A percentile compares a stretch with the other conserved stretches of the same genome.
phyloP scores from a whole-genome alignment of 1,140 invertebrate species.

The Bombyx mandarina region DNA sequence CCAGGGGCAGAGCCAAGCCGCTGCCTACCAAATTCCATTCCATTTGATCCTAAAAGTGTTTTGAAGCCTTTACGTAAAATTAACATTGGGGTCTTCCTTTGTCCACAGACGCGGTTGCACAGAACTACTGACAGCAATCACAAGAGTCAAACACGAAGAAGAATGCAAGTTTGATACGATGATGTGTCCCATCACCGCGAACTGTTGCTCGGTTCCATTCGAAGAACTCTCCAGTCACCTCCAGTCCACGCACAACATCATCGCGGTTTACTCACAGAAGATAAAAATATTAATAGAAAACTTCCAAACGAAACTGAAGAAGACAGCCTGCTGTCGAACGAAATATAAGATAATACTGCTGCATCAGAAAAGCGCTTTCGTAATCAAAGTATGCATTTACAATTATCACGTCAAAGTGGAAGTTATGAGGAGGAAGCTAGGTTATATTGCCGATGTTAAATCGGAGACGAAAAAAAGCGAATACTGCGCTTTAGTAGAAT shows the following conservation, averaged over 20 bases:
- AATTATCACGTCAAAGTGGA: conserved; percentile 62
- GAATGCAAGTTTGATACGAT: conserved; percentile 60
- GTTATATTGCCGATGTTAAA: conserved; percentile 50
- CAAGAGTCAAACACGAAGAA: conserved; percentile 56
- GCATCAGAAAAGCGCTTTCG: conserved; percentile 59
- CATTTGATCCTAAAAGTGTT: too few species aligned
- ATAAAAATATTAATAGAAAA: conserved; percentile 66
- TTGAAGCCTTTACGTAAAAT: background rate
- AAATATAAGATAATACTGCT: conserved; percentile 63
- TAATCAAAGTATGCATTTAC: conserved; percentile 64
- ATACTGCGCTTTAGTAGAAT: conserved; percentile 59
- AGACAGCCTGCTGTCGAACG: conserved; percentile 55
- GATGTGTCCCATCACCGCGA: conserved; percentile 54
- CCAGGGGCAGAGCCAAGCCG: too few species aligned
- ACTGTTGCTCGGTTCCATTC: conserved; percentile 54
- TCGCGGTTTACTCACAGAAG: conserved; percentile 59
- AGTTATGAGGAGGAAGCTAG: conserved; percentile 54
- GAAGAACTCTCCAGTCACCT: conserved; percentile 55
- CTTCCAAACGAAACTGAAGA: conserved; percentile 63
- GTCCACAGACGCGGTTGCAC: conserved; percentile 58
- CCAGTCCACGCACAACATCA: conserved; percentile 51
- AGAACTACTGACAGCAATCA: conserved; percentile 43
- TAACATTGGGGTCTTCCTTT: conserved; percentile 12
- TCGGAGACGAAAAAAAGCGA: conserved; percentile 53
- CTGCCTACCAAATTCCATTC: too few species aligned